Evolutionary conservation across 2,797 vertebrate genomes (phyloP).

Genomic region (Xenopus petersii): DNA sequence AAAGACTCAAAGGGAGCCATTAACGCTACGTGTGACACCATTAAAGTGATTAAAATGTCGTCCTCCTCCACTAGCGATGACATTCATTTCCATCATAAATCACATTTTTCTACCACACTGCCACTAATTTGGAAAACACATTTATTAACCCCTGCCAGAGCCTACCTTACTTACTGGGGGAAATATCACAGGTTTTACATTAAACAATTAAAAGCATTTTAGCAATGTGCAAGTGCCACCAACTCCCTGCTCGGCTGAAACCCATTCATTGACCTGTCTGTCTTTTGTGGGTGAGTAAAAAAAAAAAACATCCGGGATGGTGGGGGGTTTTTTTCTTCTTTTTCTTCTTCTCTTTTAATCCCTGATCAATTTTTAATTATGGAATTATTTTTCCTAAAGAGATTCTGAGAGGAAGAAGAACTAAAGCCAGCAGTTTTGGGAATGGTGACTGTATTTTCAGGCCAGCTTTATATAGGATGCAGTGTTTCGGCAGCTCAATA

Average conservation of each 20-base stretch:
- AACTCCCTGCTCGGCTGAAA: constrained; percentile 23
- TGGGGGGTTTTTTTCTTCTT: too few relatives aligned
- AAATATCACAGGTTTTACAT: constrained; percentile 24
- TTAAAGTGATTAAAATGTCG: constrained; percentile 62
- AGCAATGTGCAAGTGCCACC: constrained; percentile 15
- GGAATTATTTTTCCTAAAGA: too few relatives aligned
- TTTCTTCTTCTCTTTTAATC: too few relatives aligned
- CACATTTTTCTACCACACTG: constrained; percentile 49
- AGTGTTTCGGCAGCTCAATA: too few relatives aligned
- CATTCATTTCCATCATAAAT: constrained; percentile 58
- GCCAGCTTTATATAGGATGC: too few relatives aligned
- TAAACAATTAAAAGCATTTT: constrained; percentile 42
- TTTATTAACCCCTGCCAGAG: constrained; percentile 55
- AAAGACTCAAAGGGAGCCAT: constrained; percentile 57
- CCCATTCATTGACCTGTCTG: constrained; percentile 30
- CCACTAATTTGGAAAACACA: constrained; percentile 53
- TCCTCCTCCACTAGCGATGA: constrained; percentile 59
- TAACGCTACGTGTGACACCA: constrained; percentile 57
- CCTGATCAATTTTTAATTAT: too few relatives aligned
- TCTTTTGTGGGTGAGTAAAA: constrained; percentile 21
- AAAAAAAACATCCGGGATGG: not conserved
- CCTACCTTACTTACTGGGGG: constrained; percentile 54
- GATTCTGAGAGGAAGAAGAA: too few relatives aligned
- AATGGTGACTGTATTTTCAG: too few relatives aligned
- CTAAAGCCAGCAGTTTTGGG: too few relatives aligned